phyloP scores from a whole-genome alignment of 2,888 invertebrate species.

The Rhopalosiphum nymphaeae region DNA sequence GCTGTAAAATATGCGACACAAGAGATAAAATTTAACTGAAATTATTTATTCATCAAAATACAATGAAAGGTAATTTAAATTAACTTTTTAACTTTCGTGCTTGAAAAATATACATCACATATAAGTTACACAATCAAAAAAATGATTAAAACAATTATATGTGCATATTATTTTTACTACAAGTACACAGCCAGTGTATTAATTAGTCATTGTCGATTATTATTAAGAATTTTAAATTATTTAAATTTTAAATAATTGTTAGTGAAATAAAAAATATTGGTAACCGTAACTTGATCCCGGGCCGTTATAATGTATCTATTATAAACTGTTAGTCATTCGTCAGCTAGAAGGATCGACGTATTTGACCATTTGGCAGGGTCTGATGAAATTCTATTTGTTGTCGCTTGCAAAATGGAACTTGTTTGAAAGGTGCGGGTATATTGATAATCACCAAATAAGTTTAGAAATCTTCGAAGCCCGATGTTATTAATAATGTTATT shows the following conservation, averaged over 20 bases:
- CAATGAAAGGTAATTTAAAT: not conserved
- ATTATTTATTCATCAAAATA: not conserved
- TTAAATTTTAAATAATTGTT: not conserved
- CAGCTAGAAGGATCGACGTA: not conserved
- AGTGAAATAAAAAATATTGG: not conserved
- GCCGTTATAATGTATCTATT: not conserved
- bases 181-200: not conserved
- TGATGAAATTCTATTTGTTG: not conserved
- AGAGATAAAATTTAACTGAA: too few relatives aligned
- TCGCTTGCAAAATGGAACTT: not conserved
- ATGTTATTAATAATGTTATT: not conserved
- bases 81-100: not conserved
- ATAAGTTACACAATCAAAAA: not conserved
- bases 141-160: not conserved
- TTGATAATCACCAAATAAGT: not conserved
- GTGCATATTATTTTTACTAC: not conserved
- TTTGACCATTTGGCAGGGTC: not conserved
- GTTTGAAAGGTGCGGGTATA: not conserved
- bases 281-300: not conserved
- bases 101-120: not conserved
- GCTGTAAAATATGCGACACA: not conserved
- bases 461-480: not conserved
- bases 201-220: not conserved
- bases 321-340: not conserved
- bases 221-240: not conserved